These are phyloP conservation scores for Ormia ochracea DNA, from an alignment of 2,888 invertebrate species.

Conservation along the genomic window DNA sequence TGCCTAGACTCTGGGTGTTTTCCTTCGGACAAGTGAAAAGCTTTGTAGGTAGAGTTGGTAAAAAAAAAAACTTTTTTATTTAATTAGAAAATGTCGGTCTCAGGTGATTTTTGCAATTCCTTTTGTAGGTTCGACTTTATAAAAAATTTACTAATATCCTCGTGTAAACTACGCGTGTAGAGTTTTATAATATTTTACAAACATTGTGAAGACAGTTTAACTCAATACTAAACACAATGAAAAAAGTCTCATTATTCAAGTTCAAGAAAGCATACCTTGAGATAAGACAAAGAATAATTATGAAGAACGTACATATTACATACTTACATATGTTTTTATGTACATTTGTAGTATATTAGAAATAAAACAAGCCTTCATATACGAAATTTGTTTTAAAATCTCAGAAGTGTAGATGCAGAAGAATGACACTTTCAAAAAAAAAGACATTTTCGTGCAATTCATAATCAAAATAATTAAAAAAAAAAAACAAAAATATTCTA, in stretches of 20 bases:
- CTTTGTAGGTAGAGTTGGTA: too few relatives aligned
- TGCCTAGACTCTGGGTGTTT: too few relatives aligned
- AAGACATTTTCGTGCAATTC: slow-evolving; percentile 19
- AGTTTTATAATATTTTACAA: too few relatives aligned
- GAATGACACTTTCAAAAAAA: slow-evolving; percentile 36
- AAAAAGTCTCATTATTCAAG: slow-evolving; percentile 36
- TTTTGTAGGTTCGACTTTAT: too few relatives aligned
- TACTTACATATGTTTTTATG: not conserved
- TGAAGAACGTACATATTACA: not conserved
- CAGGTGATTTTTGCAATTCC: too few relatives aligned
- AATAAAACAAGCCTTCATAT: slow-evolving; percentile 17
- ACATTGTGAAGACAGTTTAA: too few relatives aligned
- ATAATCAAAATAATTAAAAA: slow-evolving; percentile 24
- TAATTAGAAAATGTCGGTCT: too few relatives aligned
- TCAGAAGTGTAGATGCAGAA: not conserved
- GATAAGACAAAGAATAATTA: not conserved
- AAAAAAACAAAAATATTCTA: not conserved
- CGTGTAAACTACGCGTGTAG: too few relatives aligned
- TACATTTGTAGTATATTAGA: not conserved
- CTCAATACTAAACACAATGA: not conserved
- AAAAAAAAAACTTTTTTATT: too few relatives aligned
- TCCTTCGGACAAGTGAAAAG: too few relatives aligned
- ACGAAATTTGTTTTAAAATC: not conserved
- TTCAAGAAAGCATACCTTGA: slow-evolving; percentile 48
- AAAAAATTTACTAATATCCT: too few relatives aligned